These are phyloP conservation scores for Nothocercus nigrocapillus DNA, from an alignment of 2,113 vertebrate genomes.

Conservation along the genomic window DNA sequence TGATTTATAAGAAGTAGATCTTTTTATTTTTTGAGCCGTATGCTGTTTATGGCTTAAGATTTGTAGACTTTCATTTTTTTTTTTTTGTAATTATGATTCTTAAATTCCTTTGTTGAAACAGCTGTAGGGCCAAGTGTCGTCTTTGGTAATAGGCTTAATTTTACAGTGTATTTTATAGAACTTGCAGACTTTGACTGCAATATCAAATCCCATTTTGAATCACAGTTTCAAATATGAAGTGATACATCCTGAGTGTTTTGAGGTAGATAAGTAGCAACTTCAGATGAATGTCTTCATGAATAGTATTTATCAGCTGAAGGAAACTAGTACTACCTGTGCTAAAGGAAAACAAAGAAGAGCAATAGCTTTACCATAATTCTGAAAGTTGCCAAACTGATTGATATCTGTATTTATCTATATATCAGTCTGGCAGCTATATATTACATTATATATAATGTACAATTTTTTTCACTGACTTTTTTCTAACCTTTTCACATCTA, in stretches of 20 bases:
- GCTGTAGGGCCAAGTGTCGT: not conserved
- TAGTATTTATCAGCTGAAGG: not conserved
- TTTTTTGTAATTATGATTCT: not conserved
- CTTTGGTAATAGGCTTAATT: not conserved
- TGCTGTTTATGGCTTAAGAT: not conserved
- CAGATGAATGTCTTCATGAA: not conserved
- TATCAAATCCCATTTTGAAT: not conserved
- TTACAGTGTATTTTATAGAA: not conserved
- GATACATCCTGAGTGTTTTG: not conserved
- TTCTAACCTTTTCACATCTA: not conserved
- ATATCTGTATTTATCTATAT: too few relatives aligned
- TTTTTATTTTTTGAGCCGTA: too few relatives aligned
- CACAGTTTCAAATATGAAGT: not conserved
- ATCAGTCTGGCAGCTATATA: too few relatives aligned
- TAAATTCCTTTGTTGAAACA: not conserved
- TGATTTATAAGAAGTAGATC: not conserved
- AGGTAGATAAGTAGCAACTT: not conserved
- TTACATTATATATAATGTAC: too few relatives aligned
- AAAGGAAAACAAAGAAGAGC: not conserved
- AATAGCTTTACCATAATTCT: not conserved
- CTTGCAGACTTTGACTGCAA: not conserved
- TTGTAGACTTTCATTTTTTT: not conserved
- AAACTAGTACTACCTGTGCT: not conserved
- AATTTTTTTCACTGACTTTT: too few relatives aligned
- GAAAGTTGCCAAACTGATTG: not conserved